These are phyloP conservation scores for Drosophila prosaltans DNA, from an alignment of 1,140 invertebrate species.

Conservation along the genomic window DNA sequence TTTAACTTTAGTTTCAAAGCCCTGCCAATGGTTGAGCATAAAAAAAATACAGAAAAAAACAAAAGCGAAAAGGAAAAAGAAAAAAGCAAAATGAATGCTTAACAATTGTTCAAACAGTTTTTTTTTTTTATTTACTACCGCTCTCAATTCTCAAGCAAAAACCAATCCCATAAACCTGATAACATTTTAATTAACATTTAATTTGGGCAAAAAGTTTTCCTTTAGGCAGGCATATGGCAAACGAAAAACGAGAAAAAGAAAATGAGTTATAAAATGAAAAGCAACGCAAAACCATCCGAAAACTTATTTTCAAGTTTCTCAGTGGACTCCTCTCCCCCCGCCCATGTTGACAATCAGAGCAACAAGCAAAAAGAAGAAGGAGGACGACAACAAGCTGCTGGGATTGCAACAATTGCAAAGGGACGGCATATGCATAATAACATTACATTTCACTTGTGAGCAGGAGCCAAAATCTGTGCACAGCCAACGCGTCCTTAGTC, in stretches of 20 bases:
- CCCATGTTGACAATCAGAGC: slow-evolving; percentile 58
- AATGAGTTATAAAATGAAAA: slow-evolving; percentile 20
- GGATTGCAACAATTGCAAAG: slow-evolving; percentile 20
- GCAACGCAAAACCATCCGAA: slow-evolving; percentile 6
- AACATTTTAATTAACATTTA: slow-evolving; percentile 80
- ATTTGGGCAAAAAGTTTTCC: slow-evolving; percentile 62
- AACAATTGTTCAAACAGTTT: slow-evolving; percentile 42
- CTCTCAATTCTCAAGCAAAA: slow-evolving; percentile 8
- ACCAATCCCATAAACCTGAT: slow-evolving; percentile 38
- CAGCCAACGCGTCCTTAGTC: slow-evolving; percentile 47
- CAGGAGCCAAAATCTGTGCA: slow-evolving; percentile 50
- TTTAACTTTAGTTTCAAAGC: slow-evolving; percentile 79
- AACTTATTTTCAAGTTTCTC: slow-evolving; percentile 42
- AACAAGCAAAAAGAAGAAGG: slow-evolving; percentile 15
- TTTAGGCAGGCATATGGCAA: slow-evolving; percentile 33
- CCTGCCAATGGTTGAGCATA: slow-evolving; percentile 29
- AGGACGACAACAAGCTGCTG: slow-evolving; percentile 31
- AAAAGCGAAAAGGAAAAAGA: background rate
- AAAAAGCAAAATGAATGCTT: slow-evolving; percentile 29
- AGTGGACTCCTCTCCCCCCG: background rate
- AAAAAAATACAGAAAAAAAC: background rate
- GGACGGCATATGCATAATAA: slow-evolving; percentile 67
- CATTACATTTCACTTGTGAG: slow-evolving; percentile 45
- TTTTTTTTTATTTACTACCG: background rate
- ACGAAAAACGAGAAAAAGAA: slow-evolving; percentile 14